These are phyloP conservation scores for Thomomys bottae DNA, from an alignment of 2,113 vertebrate species.

Conservation along the genomic window DNA sequence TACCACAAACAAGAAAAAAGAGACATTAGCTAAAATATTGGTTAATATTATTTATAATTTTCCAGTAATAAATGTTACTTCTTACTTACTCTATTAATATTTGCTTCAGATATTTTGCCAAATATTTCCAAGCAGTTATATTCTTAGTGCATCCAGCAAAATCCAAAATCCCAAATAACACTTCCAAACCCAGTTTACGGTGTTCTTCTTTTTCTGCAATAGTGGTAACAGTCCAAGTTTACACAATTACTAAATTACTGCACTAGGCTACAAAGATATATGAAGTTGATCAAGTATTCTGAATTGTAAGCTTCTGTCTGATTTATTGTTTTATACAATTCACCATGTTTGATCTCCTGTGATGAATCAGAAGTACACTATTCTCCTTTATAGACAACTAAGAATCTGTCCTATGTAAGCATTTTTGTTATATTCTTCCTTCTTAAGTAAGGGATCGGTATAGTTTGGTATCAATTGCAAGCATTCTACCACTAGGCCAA, in stretches of 20 bases:
- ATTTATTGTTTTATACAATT: background rate
- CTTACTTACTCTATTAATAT: slow-evolving; percentile 83
- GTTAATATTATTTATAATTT: background rate
- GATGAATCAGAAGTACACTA: background rate
- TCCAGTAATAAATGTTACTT: background rate
- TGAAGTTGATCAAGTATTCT: background rate
- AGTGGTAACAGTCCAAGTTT: slow-evolving; percentile 10
- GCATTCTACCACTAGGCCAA: no score
- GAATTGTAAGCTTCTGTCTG: background rate
- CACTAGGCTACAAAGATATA: background rate
- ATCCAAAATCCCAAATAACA: slow-evolving; percentile 91
- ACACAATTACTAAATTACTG: background rate
- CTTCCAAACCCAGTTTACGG: slow-evolving; percentile 83
- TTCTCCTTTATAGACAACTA: background rate
- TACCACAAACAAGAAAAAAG: no score
- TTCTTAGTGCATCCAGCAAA: slow-evolving; percentile 91
- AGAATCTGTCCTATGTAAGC: background rate
- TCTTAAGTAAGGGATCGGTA: background rate
- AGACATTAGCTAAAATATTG: background rate
- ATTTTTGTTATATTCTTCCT: background rate
- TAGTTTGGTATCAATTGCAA: background rate
- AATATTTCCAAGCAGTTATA: slow-evolving; percentile 87
- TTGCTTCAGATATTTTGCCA: slow-evolving; percentile 85
- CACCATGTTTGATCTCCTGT: accelerated
- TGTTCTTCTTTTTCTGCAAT: slow-evolving; percentile 85